Evolutionary conservation across 2,113 vertebrate species (phyloP), one percentile per base, ranked within the genome.

Genomic region (Oriolus oriolus): DNA sequence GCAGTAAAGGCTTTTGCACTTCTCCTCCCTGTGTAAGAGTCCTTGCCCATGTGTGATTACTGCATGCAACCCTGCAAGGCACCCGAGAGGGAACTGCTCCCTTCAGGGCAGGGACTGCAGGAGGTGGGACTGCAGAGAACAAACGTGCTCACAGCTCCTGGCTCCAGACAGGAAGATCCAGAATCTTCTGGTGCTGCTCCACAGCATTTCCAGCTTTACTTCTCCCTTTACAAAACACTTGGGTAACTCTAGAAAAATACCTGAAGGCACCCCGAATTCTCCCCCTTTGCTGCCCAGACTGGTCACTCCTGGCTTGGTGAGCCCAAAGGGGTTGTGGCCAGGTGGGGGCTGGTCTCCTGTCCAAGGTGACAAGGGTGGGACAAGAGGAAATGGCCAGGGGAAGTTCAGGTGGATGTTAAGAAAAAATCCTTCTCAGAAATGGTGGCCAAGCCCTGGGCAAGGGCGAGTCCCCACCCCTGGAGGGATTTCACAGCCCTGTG

Each of bases 401-500:
- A 19, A 2, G 3, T 4, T 53, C 15, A 11, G 39, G 49, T 19
- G 64, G 28, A 14, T 5, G 7, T 16, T 5, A 3, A 10, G 18
- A 7, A n/a, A 26, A 53, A 39, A 30, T 6, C 45, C 7, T 13
- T 16, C 39, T 1, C 3, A 1, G 16, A 24, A 45, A 39, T 13
- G 11, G 33, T 10, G 41, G 11, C 11, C 26, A 22, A 66, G 31
- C 10, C 59, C 16, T 14, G 52, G 78, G n/a, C 47, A 53, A 20
- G 5, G 57, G 1, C 37, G 22, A 41, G 33, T 13, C 1, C 42
- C 63, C 37, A 37, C 8, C 26, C 35, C 44, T 33, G 39, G 13
- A 6, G 53, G 45, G 27, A 5, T n/a, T 11, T 15, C 1, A 44
- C 0, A 20, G n/a, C 75, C 19, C 2, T 17, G 56, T 3, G 65